These are phyloP conservation scores for Luperina testacea DNA, from an alignment of 2,888 invertebrate genomes.

Conservation along the genomic window DNA sequence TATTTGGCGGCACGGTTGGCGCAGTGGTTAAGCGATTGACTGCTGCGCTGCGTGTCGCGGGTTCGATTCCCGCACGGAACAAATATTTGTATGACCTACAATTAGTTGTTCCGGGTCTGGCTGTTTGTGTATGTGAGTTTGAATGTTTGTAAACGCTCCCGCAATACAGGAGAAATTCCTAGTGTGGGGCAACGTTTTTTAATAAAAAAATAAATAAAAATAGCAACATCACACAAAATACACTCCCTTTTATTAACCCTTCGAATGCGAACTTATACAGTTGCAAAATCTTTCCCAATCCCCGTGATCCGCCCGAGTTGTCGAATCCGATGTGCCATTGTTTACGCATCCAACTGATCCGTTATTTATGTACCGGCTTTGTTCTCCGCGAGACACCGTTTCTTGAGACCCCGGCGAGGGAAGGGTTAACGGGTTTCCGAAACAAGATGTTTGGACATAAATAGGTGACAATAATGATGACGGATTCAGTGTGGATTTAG, in stretches of 20 bases:
- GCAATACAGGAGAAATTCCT: too few relatives aligned
- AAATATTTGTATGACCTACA: too few relatives aligned
- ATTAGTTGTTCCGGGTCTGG: too few relatives aligned
- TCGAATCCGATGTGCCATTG: constrained; percentile 80
- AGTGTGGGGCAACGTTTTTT: too few relatives aligned
- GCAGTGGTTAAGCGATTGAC: too few relatives aligned
- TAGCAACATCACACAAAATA: background rate
- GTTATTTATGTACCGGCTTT: constrained; percentile 86
- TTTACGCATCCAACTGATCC: constrained; percentile 87
- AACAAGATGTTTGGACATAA: constrained; percentile 52
- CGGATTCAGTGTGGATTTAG: constrained; percentile 19
- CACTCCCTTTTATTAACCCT: constrained; percentile 46
- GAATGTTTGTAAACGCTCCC: too few relatives aligned
- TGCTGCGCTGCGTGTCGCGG: too few relatives aligned
- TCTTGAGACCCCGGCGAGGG: constrained; percentile 74
- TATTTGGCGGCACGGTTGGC: too few relatives aligned
- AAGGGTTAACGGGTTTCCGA: constrained; percentile 74
- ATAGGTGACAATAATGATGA: constrained; percentile 42
- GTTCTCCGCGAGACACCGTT: constrained; percentile 72
- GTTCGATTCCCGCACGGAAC: too few relatives aligned
- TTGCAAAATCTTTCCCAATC: constrained; percentile 49
- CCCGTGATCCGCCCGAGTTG: constrained; percentile 79
- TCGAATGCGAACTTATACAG: constrained; percentile 49
- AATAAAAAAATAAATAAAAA: too few relatives aligned
- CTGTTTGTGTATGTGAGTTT: too few relatives aligned